These are phyloP conservation scores for Vipera ursinii DNA, from an alignment of 2,797 vertebrate genomes.

Conservation along the genomic window DNA sequence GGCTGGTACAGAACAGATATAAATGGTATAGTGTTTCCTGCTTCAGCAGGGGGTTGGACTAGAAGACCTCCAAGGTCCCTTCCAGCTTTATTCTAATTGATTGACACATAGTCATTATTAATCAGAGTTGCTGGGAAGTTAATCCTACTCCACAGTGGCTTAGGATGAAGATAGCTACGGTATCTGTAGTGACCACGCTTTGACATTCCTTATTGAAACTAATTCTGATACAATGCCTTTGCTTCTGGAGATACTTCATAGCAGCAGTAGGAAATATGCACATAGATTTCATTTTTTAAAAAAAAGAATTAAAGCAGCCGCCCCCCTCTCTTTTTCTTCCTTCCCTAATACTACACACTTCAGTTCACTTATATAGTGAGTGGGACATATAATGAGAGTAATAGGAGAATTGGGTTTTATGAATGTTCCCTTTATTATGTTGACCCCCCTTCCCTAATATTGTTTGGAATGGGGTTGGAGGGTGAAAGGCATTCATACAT, in stretches of 20 bases:
- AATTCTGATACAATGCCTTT: not conserved
- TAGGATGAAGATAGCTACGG: not conserved
- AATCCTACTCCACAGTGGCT: not conserved
- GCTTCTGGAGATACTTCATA: not conserved
- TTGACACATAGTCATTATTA: not conserved
- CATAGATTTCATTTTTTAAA: not conserved
- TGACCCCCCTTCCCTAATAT: not conserved
- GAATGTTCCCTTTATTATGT: not conserved
- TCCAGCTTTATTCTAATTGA: not conserved
- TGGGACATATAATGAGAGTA: not conserved
- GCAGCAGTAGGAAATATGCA: not conserved
- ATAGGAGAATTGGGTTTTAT: not conserved
- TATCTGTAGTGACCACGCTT: not conserved
- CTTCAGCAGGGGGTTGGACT: not conserved
- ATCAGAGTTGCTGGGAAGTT: not conserved
- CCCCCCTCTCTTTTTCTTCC: not conserved
- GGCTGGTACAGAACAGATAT: too few species aligned
- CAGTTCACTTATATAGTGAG: not conserved
- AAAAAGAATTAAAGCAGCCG: not conserved
- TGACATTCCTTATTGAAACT: not conserved
- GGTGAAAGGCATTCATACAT: not conserved
- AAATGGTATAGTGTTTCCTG: not conserved
- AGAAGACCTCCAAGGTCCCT: not conserved
- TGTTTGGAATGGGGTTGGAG: not conserved
- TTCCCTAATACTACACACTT: not conserved